Percentiles rank a stretch among this genome's conserved stretches.
Evolutionary conservation across 2,888 invertebrate species (phyloP).

Genomic region (Conomelus anceps): DNA sequence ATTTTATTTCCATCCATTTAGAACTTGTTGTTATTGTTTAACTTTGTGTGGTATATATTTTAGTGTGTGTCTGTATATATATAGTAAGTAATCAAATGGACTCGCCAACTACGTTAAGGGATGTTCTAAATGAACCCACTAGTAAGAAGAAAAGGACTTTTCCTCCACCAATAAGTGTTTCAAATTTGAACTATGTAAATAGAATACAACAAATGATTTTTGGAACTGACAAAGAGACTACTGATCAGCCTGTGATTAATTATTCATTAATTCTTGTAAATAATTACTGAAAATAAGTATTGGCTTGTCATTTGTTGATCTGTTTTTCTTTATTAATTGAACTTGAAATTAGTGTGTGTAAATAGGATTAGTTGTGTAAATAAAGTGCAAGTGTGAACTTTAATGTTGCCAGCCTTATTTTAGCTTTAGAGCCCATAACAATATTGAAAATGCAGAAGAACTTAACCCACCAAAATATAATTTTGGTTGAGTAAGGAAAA

Average conservation of each 20-base stretch:
- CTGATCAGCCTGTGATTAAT: too few relatives aligned
- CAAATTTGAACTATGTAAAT: neutral
- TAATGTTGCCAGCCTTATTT: too few relatives aligned
- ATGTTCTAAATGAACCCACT: neutral
- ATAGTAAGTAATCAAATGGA: neutral
- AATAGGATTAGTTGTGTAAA: too few relatives aligned
- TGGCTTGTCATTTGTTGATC: too few relatives aligned
- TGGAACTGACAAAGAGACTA: neutral
- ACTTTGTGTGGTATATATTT: neutral
- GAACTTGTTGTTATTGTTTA: neutral
- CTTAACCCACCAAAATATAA: constrained; percentile 5
- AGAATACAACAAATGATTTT: neutral
- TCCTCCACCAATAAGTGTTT: neutral
- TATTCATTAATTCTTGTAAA: too few relatives aligned
- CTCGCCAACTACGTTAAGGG: neutral
- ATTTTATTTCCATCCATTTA: neutral
- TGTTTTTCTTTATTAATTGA: too few relatives aligned
- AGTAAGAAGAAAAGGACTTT: neutral
- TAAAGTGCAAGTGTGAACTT: too few relatives aligned
- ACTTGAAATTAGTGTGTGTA: too few relatives aligned
- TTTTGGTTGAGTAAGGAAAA: constrained; percentile 9
- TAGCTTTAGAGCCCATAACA: too few relatives aligned
- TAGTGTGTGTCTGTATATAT: neutral
- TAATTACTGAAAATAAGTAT: too few relatives aligned
- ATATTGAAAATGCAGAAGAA: neutral